phyloP scores from a whole-genome alignment of 2,113 vertebrate species.

The Rhagologus leucostigma region DNA sequence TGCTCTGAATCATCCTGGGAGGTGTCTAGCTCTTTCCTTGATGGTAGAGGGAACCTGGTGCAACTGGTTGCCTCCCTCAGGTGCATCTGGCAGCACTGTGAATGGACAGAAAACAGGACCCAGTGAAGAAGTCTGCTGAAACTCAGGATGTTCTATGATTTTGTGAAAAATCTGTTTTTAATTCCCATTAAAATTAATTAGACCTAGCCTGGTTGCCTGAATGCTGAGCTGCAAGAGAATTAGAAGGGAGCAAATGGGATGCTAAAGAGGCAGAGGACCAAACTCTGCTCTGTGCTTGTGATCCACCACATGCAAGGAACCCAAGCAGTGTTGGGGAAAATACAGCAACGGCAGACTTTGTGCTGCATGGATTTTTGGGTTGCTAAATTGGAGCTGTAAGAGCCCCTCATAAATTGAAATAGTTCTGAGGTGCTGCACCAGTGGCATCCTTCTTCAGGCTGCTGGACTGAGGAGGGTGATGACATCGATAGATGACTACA shows the following conservation, averaged over 20 bases:
- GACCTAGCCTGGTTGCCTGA: background rate
- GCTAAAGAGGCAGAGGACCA: background rate
- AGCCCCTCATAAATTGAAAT: background rate
- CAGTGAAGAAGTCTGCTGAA: background rate
- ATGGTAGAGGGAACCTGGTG: background rate
- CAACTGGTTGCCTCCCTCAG: background rate
- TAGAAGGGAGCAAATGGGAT: background rate
- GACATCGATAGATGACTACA: background rate
- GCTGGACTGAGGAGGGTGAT: background rate
- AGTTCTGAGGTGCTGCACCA: background rate
- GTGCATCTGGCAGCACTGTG: background rate
- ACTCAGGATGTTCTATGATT: background rate
- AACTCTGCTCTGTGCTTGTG: background rate
- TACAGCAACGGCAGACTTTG: background rate
- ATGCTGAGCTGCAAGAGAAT: background rate
- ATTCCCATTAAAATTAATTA: background rate
- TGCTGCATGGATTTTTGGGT: background rate
- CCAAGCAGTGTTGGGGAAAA: background rate
- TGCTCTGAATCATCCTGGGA: constrained; percentile 15
- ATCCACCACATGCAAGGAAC: rapidly evolving
- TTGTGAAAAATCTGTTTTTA: background rate
- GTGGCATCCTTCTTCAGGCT: background rate
- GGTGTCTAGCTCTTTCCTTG: background rate
- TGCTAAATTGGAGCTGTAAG: background rate
- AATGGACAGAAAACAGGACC: background rate